These are phyloP conservation scores for Eupleurogrammus muticus DNA, from an alignment of 2,797 vertebrate genomes.

Conservation along the genomic window DNA sequence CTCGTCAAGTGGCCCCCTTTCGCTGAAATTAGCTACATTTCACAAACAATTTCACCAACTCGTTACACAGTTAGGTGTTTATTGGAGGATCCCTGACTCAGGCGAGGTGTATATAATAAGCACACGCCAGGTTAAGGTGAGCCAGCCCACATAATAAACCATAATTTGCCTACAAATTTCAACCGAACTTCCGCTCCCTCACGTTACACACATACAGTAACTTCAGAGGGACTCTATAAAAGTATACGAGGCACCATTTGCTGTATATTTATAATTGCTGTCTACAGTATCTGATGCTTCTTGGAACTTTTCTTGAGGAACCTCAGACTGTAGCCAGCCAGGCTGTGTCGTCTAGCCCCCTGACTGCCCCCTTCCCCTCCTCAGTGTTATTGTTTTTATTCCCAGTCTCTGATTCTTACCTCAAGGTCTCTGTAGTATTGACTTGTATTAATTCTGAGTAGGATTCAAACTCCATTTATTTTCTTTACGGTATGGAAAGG, in stretches of 20 bases:
- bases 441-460: constrained; percentile 78
- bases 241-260: constrained; percentile 6
- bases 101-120: constrained; percentile 68
- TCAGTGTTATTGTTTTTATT: constrained; percentile 65
- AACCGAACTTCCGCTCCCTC: constrained; percentile 45
- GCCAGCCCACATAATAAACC: constrained; percentile 73
- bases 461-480: constrained; percentile 81
- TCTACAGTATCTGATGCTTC: constrained; percentile 12
- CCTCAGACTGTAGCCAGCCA: constrained; percentile 34
- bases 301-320: constrained; percentile 42
- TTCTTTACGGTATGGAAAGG: constrained; percentile 74
- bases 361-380: constrained; percentile 45
- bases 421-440: constrained; percentile 65
- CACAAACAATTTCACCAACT: constrained; percentile 84
- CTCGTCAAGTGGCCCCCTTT: constrained; percentile 73
- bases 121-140: constrained; percentile 74
- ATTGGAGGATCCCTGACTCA: constrained; percentile 80
- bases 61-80: constrained; percentile 82
- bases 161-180: constrained; percentile 71
- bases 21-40: constrained; percentile 83
- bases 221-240: constrained; percentile 34
- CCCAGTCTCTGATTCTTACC: constrained; percentile 63
- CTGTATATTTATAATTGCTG: constrained; percentile 35
- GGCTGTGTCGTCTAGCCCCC: constrained; percentile 31
- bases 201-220: constrained; percentile 9